Conservation (phyloP, 1,140 invertebrate species). For the Elysia chlorotica region DNA sequence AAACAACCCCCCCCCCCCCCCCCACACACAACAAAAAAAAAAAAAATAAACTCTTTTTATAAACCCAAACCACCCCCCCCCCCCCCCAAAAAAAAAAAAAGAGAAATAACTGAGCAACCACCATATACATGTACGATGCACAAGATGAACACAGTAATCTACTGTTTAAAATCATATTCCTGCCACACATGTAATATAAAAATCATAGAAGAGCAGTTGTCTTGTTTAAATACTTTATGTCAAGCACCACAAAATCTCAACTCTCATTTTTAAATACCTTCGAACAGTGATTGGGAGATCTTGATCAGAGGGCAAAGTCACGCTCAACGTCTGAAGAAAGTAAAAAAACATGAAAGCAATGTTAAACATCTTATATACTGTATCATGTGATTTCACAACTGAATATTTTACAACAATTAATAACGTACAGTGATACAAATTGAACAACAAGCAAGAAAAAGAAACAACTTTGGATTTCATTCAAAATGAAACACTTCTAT, state of each 20-base stretch:
- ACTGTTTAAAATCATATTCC: background rate
- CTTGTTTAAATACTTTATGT: too few relatives aligned
- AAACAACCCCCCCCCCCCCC: too few relatives aligned
- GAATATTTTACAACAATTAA: background rate
- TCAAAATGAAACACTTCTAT: background rate
- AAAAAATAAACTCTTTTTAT: background rate
- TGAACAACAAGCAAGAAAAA: constrained; percentile 1
- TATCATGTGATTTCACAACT: too few relatives aligned
- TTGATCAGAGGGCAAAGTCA: constrained; percentile 42
- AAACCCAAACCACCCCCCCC: background rate
- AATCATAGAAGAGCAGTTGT: background rate
- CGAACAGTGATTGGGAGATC: constrained; percentile 51
- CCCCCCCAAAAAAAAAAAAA: background rate
- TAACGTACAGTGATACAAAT: background rate
- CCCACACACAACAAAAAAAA: background rate
- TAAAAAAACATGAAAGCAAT: too few relatives aligned
- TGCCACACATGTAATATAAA: background rate
- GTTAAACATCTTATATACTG: too few relatives aligned
- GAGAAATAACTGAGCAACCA: too few relatives aligned
- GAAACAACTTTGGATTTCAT: background rate
- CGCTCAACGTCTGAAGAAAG: constrained; percentile 37
- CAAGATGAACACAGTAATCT: too few relatives aligned
- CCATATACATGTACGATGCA: too few relatives aligned
- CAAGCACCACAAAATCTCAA: too few relatives aligned
- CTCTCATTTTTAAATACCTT: constrained; percentile 31